Evolutionary conservation across 2,888 invertebrate species (phyloP).

Genomic region (Abrostola tripartita): DNA sequence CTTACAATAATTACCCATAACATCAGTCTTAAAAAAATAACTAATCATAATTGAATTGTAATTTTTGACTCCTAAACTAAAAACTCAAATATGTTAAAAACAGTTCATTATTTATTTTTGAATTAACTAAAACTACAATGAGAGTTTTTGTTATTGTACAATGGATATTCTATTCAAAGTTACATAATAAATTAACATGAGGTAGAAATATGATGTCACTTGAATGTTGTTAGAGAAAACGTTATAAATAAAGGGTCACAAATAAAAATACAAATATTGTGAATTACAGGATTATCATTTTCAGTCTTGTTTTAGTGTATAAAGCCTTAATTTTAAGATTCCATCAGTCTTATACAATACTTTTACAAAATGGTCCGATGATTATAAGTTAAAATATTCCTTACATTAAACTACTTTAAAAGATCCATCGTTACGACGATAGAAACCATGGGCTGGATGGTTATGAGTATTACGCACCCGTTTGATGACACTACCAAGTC

Average conservation of each 20-base stretch:
- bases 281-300: slow-evolving; percentile 1
- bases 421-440: slow-evolving; percentile 77
- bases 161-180: not conserved
- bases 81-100: not conserved
- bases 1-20: slow-evolving; percentile 15
- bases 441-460: slow-evolving; percentile 79
- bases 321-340: not conserved
- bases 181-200: slow-evolving; percentile 9
- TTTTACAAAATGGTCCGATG: slow-evolving; percentile 7
- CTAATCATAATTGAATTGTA: not conserved
- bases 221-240: slow-evolving; percentile 11
- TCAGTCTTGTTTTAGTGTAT: slow-evolving; percentile 27
- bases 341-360: slow-evolving; percentile 20
- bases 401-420: slow-evolving; percentile 74
- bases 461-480: slow-evolving; percentile 78
- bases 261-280: not conserved
- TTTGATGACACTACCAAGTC: slow-evolving; percentile 71
- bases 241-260: slow-evolving; percentile 17
- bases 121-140: not conserved
- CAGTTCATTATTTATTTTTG: not conserved
- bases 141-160: not conserved
- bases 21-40: not conserved
- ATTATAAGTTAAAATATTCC: not conserved
- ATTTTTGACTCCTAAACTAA: not conserved
- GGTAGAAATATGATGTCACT: slow-evolving; percentile 41